Conservation (phyloP, 1,140 invertebrate species). For the Mylabris phalerata region DNA sequence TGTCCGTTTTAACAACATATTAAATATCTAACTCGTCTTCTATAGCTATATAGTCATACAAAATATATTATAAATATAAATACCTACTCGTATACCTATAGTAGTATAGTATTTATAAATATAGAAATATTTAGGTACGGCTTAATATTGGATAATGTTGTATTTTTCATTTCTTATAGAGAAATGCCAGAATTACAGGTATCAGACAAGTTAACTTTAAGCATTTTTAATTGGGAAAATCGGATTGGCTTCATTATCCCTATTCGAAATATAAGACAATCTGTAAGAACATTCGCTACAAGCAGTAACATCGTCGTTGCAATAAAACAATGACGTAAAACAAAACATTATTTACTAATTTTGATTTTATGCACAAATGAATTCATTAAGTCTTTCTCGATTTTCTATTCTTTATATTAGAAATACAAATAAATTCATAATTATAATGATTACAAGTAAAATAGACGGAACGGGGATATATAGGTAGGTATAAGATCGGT, state of each 20-base stretch:
- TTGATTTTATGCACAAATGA: constrained; percentile 31
- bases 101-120: no score
- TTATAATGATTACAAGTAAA: constrained; percentile 18
- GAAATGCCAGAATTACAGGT: constrained; percentile 11
- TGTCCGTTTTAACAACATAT: constrained; percentile 5
- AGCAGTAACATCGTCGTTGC: constrained; percentile 5
- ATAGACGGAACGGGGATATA: constrained; percentile 11
- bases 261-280: constrained; percentile 26
- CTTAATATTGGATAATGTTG: no score
- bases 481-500: constrained; percentile 5
- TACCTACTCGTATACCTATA: no score
- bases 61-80: no score
- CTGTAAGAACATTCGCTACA: constrained; percentile 10
- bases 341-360: constrained; percentile 27
- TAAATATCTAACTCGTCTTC: no score
- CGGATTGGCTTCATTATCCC: constrained; percentile 39
- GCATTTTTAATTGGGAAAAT: constrained; percentile 41
- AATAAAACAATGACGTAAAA: constrained; percentile 25
- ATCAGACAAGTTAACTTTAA: constrained; percentile 24
- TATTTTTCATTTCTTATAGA: no score
- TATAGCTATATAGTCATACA: no score
- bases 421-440: constrained; percentile 22
- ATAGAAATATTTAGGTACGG: no score
- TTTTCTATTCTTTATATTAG: constrained; percentile 16
- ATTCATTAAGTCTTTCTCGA: constrained; percentile 6